Base-by-base conservation (phyloP, 2,113 vertebrate genomes). In the Xyrauchen texanus region DNA sequence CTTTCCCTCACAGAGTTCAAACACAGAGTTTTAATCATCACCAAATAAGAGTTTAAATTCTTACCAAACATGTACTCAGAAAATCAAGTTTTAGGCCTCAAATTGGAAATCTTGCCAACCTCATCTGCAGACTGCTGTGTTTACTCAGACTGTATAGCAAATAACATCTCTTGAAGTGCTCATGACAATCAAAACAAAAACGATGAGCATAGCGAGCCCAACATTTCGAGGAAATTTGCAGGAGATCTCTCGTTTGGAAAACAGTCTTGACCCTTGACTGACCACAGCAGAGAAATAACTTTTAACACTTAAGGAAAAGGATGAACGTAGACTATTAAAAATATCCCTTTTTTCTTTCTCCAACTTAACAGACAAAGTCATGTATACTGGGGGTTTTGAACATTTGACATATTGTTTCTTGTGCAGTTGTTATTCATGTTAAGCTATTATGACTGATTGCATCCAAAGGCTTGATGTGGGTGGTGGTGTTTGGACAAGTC, bases 111-210 rank as follows among this genome's bases (percentile, higher is more conserved):
- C 65, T 55, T 65, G 77, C 76, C 46, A 60, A 16, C 55, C 13
- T 51, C 12, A 65, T 74, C 79, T 78, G 55, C 77, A 83, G 85
- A 82, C 78, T n/a, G 53, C 21, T 51, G 21, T 78, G 84, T 85
- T 84, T 87, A 81, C 85, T 77, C 81, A 82, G 85, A 84, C 84
- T 60, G 85, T 78, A 78, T 78, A 80, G 68, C 83, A 79, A 84
- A 85, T 81, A 86, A 84, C 49, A 55, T 21, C 8, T 42, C 49
- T 63, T 81, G 72, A 75, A 55, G 51, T 80, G 46, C 55, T 63
- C 73, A 68, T 67, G 62, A 65, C 13, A 76, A 76, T 53, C 62
- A 82, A 80, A 80, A 76, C 77, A 82, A 80, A 46, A 71, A 12
- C 63, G 65, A 78, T 65, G 66, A 58, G 63, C 67, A 68, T 15